phyloP scores from a whole-genome alignment of 1,140 invertebrate species.

The Sycophaga agraensis region DNA sequence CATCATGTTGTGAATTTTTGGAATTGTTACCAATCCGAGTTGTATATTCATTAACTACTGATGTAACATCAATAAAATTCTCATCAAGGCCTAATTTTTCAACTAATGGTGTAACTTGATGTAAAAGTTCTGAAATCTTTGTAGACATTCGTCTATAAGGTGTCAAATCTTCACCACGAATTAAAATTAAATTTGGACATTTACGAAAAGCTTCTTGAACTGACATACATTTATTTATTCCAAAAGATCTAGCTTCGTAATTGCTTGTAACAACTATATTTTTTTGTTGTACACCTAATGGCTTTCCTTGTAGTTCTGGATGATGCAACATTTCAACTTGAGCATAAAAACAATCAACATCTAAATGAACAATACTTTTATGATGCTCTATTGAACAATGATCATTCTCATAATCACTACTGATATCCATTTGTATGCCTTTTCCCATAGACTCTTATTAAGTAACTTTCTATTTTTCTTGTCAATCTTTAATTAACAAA shows the following conservation, averaged over 20 bases:
- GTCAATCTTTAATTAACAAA: slow-evolving; percentile 1
- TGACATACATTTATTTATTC: slow-evolving; percentile 74
- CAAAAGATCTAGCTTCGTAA: slow-evolving; percentile 71
- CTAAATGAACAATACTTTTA: slow-evolving; percentile 72
- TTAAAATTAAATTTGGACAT: slow-evolving; percentile 69
- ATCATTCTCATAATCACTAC: slow-evolving; percentile 41
- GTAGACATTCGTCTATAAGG: slow-evolving; percentile 72
- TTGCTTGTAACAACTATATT: slow-evolving; percentile 79
- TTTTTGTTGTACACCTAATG: slow-evolving; percentile 78
- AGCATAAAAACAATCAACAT: slow-evolving; percentile 81
- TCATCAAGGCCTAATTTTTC: slow-evolving; percentile 81
- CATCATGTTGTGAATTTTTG: slow-evolving; percentile 15
- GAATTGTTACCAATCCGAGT: slow-evolving; percentile 25
- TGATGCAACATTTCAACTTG: slow-evolving; percentile 77
- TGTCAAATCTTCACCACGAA: slow-evolving; percentile 76
- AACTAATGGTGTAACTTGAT: slow-evolving; percentile 68
- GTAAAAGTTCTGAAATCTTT: slow-evolving; percentile 68
- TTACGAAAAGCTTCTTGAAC: slow-evolving; percentile 67
- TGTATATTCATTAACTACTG: slow-evolving; percentile 61
- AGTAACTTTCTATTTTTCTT: not conserved
- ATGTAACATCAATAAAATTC: slow-evolving; percentile 75
- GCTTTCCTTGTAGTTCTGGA: slow-evolving; percentile 64
- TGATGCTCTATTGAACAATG: slow-evolving; percentile 53
- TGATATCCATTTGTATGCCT: slow-evolving; percentile 45
- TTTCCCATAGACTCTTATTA: slow-evolving; percentile 25